phyloP scores from a whole-genome alignment of 2,113 vertebrate species.

The Ctenodactylus gundi region DNA sequence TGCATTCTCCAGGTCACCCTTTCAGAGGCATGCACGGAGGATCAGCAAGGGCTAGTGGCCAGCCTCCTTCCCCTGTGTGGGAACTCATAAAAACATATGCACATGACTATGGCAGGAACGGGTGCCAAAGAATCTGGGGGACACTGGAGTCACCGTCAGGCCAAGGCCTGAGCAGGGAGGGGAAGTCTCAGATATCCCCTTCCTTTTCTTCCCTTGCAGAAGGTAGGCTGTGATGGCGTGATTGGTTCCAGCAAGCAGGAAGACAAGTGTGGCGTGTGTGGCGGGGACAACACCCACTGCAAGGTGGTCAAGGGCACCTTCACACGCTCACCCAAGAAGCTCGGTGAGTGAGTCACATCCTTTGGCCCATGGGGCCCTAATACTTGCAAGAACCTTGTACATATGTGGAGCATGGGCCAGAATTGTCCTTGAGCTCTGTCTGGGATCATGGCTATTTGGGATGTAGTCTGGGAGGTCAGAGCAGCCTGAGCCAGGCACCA shows the following conservation, averaged over 20 bases:
- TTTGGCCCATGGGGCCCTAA: too few species aligned
- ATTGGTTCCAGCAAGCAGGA: slow-evolving; percentile 95
- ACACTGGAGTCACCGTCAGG: too few species aligned
- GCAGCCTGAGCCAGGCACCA: too few species aligned
- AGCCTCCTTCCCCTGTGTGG: too few species aligned
- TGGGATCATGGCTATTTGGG: background rate
- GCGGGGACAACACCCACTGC: slow-evolving; percentile 95
- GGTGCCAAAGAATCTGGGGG: too few species aligned
- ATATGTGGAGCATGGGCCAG: background rate
- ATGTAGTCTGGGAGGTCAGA: background rate
- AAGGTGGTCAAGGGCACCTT: slow-evolving; percentile 95
- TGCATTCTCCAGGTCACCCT: background rate
- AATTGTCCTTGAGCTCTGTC: background rate
- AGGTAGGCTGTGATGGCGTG: slow-evolving; percentile 96
- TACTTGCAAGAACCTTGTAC: too few species aligned
- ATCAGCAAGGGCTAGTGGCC: too few species aligned
- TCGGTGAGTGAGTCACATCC: slow-evolving; percentile 83
- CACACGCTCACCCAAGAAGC: slow-evolving; percentile 91
- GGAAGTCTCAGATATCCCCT: background rate
- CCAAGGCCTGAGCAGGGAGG: fast-evolving
- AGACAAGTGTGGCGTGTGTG: slow-evolving; percentile 97
- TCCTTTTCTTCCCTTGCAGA: slow-evolving; percentile 82
- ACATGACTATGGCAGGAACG: background rate
- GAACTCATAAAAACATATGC: background rate
- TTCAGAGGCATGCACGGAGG: background rate